Base-by-base conservation (phyloP, 2,113 vertebrate species). In the Pardalotus punctatus region DNA sequence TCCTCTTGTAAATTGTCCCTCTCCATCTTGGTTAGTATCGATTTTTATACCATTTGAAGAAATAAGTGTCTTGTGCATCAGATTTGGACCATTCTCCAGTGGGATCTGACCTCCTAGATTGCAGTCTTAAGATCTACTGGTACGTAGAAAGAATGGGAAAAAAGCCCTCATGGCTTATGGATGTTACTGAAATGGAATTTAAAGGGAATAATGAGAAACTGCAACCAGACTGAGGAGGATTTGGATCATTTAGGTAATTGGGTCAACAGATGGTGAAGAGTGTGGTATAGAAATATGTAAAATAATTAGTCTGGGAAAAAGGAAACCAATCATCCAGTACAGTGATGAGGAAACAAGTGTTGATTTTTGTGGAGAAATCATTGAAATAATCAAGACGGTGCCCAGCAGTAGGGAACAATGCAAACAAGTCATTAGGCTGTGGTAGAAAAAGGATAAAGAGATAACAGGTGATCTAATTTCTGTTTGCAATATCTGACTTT, bases 281-380 rank as follows among this genome's bases (percentile, higher is more conserved):
- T 51, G 90, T 58, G 61, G 40, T 72, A 57, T 35, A 51, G 60
- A 87, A 96, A 96, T 95, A 92, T 92, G 51, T 92, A 83, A 78
- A 96, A 94, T 81, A 93, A 96, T 97, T 95, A 92, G 42, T 95
- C 91, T 93, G 67, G 60, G 65, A 21, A 33, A 29, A 58, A 73
- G 62, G 71, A 87, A 95, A 81, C 38, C 13, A 57, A 47, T 67
- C 86, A 86, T 50, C 73, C 45, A 66, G 82, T 40, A 94, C 45
- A 36, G 58, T 79, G 86, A 78, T 90, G 67, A 81, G 81, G 48
- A 90, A 88, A 88, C 33, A 71, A 86, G 31, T 51, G 67, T 82
- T 66, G 82, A 71, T 81, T 90, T 43, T 74, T 94, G 50, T 67
- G 33, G 53, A 92, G 45, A 74, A 93, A 78, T 84, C 57, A 65